Percentiles rank a stretch among this genome's conserved stretches.
Conservation (phyloP, 2,888 invertebrate species). For the Podabrus alpinus region DNA sequence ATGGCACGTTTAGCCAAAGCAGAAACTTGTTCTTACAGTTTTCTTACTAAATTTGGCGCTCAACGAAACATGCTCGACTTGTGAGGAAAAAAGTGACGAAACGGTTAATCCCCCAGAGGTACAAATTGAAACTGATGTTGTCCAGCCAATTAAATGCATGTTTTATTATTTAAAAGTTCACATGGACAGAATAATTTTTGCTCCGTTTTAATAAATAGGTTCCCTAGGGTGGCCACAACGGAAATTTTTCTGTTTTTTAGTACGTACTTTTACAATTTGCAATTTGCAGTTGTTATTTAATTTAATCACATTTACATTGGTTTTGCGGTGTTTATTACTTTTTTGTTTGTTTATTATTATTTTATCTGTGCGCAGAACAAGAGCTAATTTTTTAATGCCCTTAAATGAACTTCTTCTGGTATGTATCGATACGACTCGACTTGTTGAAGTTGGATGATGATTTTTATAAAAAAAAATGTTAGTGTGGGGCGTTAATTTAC, state of each 20-base stretch:
- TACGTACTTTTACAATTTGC: neutral
- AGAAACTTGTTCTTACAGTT: neutral
- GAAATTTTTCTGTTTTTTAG: no score
- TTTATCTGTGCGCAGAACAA: no score
- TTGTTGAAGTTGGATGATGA: neutral
- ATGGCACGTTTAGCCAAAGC: neutral
- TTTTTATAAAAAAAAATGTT: neutral
- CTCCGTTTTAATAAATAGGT: no score
- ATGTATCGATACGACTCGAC: neutral
- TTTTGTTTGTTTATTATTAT: no score
- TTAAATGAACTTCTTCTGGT: neutral
- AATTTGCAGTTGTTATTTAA: neutral
- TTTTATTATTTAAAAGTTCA: neutral
- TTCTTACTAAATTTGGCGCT: neutral
- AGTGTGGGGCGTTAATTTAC: neutral
- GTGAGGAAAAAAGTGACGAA: neutral
- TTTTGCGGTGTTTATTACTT: no score
- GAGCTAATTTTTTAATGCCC: no score
- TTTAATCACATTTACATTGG: neutral
- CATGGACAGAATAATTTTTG: neutral
- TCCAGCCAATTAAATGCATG: neutral
- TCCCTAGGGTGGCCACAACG: no score
- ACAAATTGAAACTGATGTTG: neutral
- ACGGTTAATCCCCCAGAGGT: neutral
- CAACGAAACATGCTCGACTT: neutral